Percentiles rank a stretch among this genome's conserved stretches.
phyloP scores from a whole-genome alignment of 2,888 invertebrate genomes.

The Eudemis profundana region DNA sequence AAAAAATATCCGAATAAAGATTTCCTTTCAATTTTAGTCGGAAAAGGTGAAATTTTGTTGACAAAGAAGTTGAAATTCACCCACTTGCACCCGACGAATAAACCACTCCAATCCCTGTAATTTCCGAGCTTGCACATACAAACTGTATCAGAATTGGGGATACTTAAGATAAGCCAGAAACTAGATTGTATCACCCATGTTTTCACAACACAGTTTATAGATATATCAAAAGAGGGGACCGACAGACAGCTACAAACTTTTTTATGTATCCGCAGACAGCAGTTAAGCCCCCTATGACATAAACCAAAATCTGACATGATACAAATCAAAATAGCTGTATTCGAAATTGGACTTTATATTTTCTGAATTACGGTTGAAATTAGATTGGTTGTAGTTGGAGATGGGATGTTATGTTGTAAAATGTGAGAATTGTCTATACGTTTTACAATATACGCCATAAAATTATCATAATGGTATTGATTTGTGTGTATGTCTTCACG shows the following conservation, averaged over 20 bases:
- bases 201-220: slow-evolving; percentile 27
- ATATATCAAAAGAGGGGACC: slow-evolving; percentile 19
- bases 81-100: too few relatives aligned
- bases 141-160: too few relatives aligned
- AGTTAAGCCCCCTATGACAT: not conserved
- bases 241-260: slow-evolving; percentile 25
- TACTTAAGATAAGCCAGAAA: too few relatives aligned
- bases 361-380: not conserved
- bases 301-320: not conserved
- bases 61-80: too few relatives aligned
- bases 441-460: slow-evolving; percentile 36
- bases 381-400: not conserved
- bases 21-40: too few relatives aligned
- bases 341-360: not conserved
- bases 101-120: too few relatives aligned
- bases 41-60: too few relatives aligned
- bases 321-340: not conserved
- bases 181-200: slow-evolving; percentile 21
- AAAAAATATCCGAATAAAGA: too few relatives aligned
- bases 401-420: not conserved
- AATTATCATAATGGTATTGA: slow-evolving; percentile 35
- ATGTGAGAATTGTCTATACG: not conserved
- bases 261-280: slow-evolving; percentile 18
- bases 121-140: too few relatives aligned
- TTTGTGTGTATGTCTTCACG: slow-evolving; percentile 27